Conservation (phyloP, 2,888 invertebrate species). For the Dastarcus helophoroides region DNA sequence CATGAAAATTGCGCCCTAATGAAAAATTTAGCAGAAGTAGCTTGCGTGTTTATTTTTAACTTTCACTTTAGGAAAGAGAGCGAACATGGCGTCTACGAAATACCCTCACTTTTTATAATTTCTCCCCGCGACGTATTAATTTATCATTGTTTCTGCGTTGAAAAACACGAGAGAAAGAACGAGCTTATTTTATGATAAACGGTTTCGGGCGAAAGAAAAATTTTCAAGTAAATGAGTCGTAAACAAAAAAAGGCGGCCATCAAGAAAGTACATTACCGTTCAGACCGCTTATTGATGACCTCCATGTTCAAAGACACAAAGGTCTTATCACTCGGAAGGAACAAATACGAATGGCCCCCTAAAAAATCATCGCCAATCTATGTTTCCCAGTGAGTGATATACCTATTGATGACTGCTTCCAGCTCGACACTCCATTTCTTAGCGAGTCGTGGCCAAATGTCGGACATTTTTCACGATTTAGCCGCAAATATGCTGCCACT, state of each 20-base stretch:
- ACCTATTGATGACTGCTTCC: constrained; percentile 35
- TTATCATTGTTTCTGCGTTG: constrained; percentile 17
- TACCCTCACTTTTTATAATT: no score
- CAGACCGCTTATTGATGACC: constrained; percentile 37
- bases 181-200: constrained; percentile 27
- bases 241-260: constrained; percentile 35
- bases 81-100: no score
- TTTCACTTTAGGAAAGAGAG: no score
- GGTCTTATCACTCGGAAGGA: constrained; percentile 36
- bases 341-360: constrained; percentile 31
- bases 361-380: constrained; percentile 36
- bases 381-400: constrained; percentile 34
- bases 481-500: no score
- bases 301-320: constrained; percentile 36
- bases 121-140: no score
- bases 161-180: constrained; percentile 17
- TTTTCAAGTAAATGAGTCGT: constrained; percentile 34
- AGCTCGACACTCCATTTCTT: constrained; percentile 32
- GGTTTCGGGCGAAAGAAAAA: constrained; percentile 26
- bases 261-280: constrained; percentile 35
- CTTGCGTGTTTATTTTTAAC: no score
- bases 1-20: no score
- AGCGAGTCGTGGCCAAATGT: constrained; percentile 1
- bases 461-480: neutral
- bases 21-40: no score